phyloP scores from a whole-genome alignment of 1,140 invertebrate species.

The Drosophila orosa region DNA sequence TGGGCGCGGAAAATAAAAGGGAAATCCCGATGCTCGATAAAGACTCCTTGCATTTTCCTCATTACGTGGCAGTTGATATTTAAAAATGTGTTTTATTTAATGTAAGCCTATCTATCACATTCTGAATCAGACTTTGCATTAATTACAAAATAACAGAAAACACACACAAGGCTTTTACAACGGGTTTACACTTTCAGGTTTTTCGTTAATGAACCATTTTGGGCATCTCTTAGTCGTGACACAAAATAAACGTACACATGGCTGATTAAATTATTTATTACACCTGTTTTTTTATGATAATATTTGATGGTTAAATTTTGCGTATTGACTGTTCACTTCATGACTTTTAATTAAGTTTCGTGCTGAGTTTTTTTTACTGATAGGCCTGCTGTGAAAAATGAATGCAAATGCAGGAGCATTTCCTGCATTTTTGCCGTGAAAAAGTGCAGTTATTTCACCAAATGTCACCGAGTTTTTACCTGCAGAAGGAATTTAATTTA shows the following conservation, averaged over 20 bases:
- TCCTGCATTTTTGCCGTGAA: not conserved
- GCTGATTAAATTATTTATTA: constrained; percentile 8
- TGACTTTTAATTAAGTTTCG: constrained; percentile 37
- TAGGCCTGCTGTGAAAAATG: constrained; percentile 1
- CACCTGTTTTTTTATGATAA: not conserved
- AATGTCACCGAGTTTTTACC: constrained; percentile 13
- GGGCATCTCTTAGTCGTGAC: constrained; percentile 19
- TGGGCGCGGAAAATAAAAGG: not conserved
- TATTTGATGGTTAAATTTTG: constrained; percentile 11
- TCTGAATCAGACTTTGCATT: not conserved
- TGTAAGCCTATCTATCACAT: not conserved
- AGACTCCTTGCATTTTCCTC: not conserved
- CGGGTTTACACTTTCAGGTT: constrained; percentile 8
- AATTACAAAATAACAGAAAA: not conserved
- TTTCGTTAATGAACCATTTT: not conserved
- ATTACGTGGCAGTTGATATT: not conserved
- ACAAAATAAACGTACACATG: not conserved
- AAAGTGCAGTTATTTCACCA: not conserved
- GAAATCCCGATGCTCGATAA: not conserved
- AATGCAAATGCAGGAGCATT: constrained; percentile 3
- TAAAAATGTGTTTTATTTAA: not conserved
- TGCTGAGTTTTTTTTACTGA: not conserved
- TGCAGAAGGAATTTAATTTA: not conserved
- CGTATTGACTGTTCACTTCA: constrained; percentile 29
- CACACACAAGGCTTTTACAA: not conserved